Base-by-base conservation (phyloP, 2,888 invertebrate genomes). In the Protophormia terraenovae region DNA sequence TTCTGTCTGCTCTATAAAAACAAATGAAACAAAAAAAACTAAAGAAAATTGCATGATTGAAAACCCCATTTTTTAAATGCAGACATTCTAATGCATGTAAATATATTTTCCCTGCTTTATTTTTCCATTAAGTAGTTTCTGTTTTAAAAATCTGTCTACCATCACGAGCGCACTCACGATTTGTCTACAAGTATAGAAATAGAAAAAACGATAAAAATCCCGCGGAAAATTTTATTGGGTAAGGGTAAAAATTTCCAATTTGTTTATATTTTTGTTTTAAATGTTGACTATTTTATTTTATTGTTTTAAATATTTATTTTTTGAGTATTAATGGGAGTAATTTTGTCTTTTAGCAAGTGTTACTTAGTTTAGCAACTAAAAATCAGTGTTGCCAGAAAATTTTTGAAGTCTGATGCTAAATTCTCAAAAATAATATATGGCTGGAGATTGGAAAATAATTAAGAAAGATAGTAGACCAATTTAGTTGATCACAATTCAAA, bases 101-200 rank as follows among this genome's bases (percentile, higher is more conserved):
- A 58, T 50, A 45, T 32, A 55, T 80, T 80, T 77, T 67, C 8
- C 73, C 67, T 72, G 47, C 66, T 79, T 75, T 69, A 14, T 58
- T 66, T 83, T 64, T 72, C 12, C 45, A 55, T 73, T 76, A n/a
- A n/a, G n/a, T n/a, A 24, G n/a, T 41, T 12, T 69, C 29, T 69
- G 62, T 69, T 55, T 78, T 58, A 16, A 81, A 72, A 58, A 67
- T 84, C 38, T 66, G 76, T 77, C 66, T 84, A 16, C 22, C 76
- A 47, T 60, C 67, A 83, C 45, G 72, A 32, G 66, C 35, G 19
- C 50, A 73, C 22, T 27, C 12, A 60, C 50, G 6, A 38, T 27
- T 62, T 24, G 12, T 55, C 7, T 55, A 10, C 22, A 3, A 27
- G 4, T 67, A 58, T 16, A 27, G 19, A 53, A 66, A 22, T 19